Evolutionary conservation across 1,140 invertebrate species (phyloP).

Genomic region (fruit fly (Drosophila melanogaster)): DNA sequence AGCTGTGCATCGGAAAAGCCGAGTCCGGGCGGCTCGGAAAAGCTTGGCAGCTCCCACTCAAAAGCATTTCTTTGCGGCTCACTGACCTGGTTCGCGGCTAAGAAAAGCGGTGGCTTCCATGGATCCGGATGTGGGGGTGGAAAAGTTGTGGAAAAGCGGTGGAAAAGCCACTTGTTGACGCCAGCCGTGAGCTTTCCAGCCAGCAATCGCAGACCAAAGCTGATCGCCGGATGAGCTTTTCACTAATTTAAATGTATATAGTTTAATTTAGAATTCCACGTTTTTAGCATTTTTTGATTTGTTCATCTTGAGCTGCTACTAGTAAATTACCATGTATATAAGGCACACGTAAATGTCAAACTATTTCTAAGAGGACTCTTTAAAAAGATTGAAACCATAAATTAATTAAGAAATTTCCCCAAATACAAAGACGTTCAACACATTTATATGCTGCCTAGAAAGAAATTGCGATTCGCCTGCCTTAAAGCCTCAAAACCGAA

Average conservation of each 20-base stretch:
- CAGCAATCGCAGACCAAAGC: constrained; percentile 10
- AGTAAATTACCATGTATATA: too few species aligned
- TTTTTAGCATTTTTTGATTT: too few species aligned
- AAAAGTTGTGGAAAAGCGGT: constrained; percentile 4
- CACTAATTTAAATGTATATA: not conserved
- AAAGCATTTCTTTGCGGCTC: constrained; percentile 19
- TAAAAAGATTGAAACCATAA: too few species aligned
- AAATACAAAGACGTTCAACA: too few species aligned
- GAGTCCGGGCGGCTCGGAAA: constrained; percentile 10
- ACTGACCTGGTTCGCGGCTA: constrained; percentile 27
- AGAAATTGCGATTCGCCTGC: not conserved
- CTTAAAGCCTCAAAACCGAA: constrained; percentile 3
- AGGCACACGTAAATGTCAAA: too few species aligned
- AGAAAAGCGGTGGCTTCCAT: constrained; percentile 13
- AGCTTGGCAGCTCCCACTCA: constrained; percentile 8
- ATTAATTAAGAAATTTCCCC: too few species aligned
- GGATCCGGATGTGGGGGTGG: not conserved
- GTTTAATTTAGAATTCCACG: too few species aligned
- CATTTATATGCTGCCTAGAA: too few species aligned
- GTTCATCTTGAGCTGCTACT: too few species aligned
- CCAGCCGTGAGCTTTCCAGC: constrained; percentile 15
- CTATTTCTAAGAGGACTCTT: too few species aligned
- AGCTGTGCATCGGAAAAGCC: constrained; percentile 7
- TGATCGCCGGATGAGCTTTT: not conserved
- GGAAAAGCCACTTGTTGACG: constrained; percentile 35